phyloP scores from a whole-genome alignment of 2,888 invertebrate species.

The Oscheius onirici region DNA sequence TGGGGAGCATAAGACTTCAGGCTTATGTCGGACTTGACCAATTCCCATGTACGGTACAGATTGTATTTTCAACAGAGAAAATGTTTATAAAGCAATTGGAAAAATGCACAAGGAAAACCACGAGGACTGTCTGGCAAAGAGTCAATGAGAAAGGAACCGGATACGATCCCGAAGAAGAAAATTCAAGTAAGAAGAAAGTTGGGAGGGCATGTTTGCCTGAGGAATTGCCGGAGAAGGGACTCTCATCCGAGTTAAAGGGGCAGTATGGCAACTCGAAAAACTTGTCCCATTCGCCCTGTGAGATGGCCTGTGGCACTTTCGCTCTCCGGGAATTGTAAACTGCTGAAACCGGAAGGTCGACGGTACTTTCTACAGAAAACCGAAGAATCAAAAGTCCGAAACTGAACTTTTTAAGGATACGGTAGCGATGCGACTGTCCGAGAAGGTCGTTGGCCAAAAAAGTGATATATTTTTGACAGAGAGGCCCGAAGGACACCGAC shows the following conservation, averaged over 20 bases:
- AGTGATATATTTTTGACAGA: background rate
- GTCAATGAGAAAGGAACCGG: background rate
- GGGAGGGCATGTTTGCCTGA: background rate
- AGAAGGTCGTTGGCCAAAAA: background rate
- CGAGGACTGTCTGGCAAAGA: too few relatives aligned
- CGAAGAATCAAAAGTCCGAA: background rate
- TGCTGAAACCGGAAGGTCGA: background rate
- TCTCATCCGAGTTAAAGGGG: conserved; percentile 15
- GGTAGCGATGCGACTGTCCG: background rate
- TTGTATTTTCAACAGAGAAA: background rate
- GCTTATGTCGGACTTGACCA: too few relatives aligned
- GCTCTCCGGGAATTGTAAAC: conserved; percentile 22
- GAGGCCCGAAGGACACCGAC: background rate
- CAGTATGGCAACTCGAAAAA: conserved; percentile 10
- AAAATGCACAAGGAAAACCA: background rate
- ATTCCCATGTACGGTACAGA: too few relatives aligned
- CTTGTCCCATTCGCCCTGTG: conserved; percentile 11
- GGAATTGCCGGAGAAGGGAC: background rate
- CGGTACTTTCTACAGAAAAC: background rate
- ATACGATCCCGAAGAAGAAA: background rate
- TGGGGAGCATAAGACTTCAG: too few relatives aligned
- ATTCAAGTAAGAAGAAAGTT: background rate
- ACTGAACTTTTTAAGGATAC: conserved; percentile 8
- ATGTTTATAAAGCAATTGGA: background rate
- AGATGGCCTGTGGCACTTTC: conserved; percentile 6